These are phyloP conservation scores for Daboia siamensis DNA, from an alignment of 2,113 vertebrate species.

Conservation along the genomic window DNA sequence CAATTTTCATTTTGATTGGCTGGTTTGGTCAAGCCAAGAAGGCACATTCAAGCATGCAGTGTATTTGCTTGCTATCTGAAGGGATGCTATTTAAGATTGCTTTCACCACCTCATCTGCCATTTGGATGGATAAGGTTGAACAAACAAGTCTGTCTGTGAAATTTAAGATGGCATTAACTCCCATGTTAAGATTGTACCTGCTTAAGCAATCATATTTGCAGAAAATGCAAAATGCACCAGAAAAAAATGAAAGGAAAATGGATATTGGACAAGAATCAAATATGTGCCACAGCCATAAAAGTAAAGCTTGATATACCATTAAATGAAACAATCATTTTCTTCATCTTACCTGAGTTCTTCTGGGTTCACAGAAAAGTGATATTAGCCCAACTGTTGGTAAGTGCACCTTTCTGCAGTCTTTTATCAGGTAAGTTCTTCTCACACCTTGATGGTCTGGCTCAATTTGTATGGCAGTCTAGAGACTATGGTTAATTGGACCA, in stretches of 20 bases:
- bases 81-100: not conserved
- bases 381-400: conserved; percentile 62
- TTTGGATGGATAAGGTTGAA: not conserved
- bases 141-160: not conserved
- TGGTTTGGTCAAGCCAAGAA: not conserved
- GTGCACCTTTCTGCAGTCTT: conserved; percentile 56
- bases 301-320: conserved; percentile 34
- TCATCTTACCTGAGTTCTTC: conserved; percentile 51
- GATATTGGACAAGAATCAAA: not conserved
- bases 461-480: conserved; percentile 15
- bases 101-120: not conserved
- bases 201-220: not conserved
- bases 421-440: conserved; percentile 45
- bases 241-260: not conserved
- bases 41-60: not conserved
- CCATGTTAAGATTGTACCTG: not conserved
- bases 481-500: conserved; percentile 47
- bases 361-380: conserved; percentile 48
- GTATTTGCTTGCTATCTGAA: not conserved
- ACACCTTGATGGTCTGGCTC: conserved; percentile 43
- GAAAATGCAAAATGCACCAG: not conserved
- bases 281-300: conserved; percentile 42
- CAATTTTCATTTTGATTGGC: not conserved
- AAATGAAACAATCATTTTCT: conserved; percentile 37
- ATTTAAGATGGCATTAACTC: not conserved